Base-by-base conservation (phyloP, 2,797 vertebrate genomes). In the Cyprinella venusta region DNA sequence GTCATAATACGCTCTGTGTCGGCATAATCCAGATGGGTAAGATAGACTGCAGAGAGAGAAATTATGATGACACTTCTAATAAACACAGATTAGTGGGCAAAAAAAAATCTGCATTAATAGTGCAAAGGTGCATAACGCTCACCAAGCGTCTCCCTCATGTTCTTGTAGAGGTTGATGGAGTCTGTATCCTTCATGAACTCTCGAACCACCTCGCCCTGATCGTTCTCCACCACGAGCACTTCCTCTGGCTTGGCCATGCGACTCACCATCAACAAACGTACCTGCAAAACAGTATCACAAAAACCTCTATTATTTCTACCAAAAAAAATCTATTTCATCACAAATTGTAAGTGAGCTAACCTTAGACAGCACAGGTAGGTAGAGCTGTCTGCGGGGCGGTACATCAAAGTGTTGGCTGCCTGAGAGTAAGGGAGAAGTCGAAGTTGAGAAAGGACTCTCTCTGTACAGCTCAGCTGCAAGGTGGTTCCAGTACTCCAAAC, bases 121-220 rank as follows among this genome's bases (percentile, higher is more conserved):
- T 59, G 4, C 10, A 70, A n/a, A 6, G n/a, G 16, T 45, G 5
- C 19, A n/a, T 15, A 16, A 0, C 50, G 6, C 94, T 90, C 93
- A 99, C 98, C 98, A 75, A 99, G 93, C 0, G 98, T 99, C 93
- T 99, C 98, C 88, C 98, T 97, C 98, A 99, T 99, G 88, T 99
- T 99, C 93, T 99, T 99, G 92, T 99, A 99, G 82, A 99, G 94
- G 92, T 99, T 99, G 91, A 99, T 99, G 78, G 98, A 99, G 90
- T 99, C 98, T 0, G 98, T 99, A 91, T 99, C 98, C 93, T 99
- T 99, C 98, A 99, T 99, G 91, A 99, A 99, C 93, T 99, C 98
- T 87, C 98, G 90, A 74, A 99, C 98, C 87, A 99, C 98, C 91
- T 99, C 98, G 69, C 98, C 98, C 90, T 99, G 98, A 91, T 99